These are phyloP conservation scores for Sitodiplosis mosellana DNA, from an alignment of 1,140 invertebrate genomes.

Conservation along the genomic window DNA sequence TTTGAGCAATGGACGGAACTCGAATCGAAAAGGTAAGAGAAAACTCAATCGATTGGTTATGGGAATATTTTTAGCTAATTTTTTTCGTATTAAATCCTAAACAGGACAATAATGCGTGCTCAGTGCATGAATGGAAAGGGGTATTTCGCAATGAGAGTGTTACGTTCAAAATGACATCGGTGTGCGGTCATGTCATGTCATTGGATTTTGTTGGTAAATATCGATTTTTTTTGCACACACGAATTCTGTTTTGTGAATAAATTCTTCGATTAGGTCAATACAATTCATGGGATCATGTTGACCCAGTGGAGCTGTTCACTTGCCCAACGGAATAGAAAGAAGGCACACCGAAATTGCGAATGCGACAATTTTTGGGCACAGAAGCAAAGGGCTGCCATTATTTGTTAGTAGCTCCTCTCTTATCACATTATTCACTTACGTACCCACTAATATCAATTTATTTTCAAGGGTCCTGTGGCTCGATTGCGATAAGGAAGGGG, in stretches of 20 bases:
- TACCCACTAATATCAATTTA: too few relatives aligned
- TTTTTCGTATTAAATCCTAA: too few relatives aligned
- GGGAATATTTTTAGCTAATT: not conserved
- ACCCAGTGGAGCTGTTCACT: slow-evolving; percentile 87
- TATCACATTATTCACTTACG: too few relatives aligned
- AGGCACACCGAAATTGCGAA: slow-evolving; percentile 81
- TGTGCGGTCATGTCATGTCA: slow-evolving; percentile 95
- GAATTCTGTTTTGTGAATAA: not conserved
- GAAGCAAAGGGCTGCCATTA: slow-evolving; percentile 78
- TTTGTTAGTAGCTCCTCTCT: too few relatives aligned
- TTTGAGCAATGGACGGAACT: slow-evolving; percentile 71
- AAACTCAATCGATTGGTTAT: too few relatives aligned
- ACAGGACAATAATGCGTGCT: slow-evolving; percentile 68
- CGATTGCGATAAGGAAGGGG: slow-evolving; percentile 99
- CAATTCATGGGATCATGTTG: slow-evolving; percentile 96
- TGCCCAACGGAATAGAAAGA: slow-evolving; percentile 94
- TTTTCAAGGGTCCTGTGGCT: slow-evolving; percentile 97
- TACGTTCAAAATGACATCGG: slow-evolving; percentile 90
- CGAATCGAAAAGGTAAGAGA: slow-evolving; percentile 80
- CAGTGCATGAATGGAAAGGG: slow-evolving; percentile 85
- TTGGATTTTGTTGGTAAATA: slow-evolving; percentile 67
- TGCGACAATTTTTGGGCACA: slow-evolving; percentile 74
- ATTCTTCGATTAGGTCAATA: slow-evolving; percentile 46
- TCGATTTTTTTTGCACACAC: not conserved
- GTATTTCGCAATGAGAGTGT: slow-evolving; percentile 54